Percentiles rank a stretch among this genome's conserved stretches.
Evolutionary conservation across 2,888 invertebrate species (phyloP).

Genomic region (Parelbella ahira): DNA sequence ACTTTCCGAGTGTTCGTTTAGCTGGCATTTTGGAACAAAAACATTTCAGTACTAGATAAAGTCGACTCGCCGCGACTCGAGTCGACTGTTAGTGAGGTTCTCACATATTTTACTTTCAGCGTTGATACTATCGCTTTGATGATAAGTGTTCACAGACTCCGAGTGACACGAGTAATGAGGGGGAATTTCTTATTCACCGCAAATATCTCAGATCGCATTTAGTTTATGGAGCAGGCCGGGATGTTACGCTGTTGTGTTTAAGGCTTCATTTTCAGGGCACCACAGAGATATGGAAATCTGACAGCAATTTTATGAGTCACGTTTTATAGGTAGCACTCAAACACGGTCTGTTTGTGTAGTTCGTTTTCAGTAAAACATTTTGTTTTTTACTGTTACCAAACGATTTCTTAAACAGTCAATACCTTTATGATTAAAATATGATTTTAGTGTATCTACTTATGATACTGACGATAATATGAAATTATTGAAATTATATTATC

Average conservation of each 20-base stretch:
- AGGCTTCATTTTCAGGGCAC: conserved; percentile 23
- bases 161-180: conserved; percentile 35
- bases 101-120: conserved; percentile 34
- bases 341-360: too few species aligned
- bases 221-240: conserved; percentile 27
- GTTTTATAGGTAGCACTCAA: too few species aligned
- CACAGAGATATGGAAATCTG: conserved; percentile 24
- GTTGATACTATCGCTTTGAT: conserved; percentile 33
- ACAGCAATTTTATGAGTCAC: conserved; percentile 23
- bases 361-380: too few species aligned
- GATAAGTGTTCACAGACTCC: conserved; percentile 33
- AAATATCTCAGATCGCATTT: conserved; percentile 32
- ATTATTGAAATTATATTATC: too few species aligned
- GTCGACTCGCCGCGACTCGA: conserved; percentile 1
- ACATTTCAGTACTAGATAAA: conserved; percentile 23
- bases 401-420: too few species aligned
- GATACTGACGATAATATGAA: too few species aligned
- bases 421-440: too few species aligned
- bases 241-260: conserved; percentile 24
- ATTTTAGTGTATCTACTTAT: too few species aligned
- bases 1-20: conserved; percentile 21
- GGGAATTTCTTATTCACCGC: conserved; percentile 33
- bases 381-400: too few species aligned
- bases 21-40: conserved; percentile 19
- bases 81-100: conserved; percentile 17